Evolutionary conservation across 2,888 invertebrate species (phyloP), one percentile per base, ranked within the genome.

Genomic region (Ophion ventricosus): DNA sequence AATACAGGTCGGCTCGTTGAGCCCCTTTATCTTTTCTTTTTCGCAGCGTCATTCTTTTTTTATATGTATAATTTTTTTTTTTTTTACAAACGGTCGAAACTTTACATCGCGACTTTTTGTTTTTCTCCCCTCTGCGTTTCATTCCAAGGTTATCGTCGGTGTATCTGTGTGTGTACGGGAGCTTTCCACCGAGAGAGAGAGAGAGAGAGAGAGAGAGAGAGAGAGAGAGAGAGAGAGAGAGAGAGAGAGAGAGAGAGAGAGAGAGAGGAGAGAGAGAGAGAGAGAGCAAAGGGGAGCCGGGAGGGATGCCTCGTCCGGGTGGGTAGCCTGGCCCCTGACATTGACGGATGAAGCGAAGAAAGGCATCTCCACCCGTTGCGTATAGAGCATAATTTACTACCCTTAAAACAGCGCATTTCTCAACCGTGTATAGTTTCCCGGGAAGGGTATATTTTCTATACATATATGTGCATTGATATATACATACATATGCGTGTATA

Each of bases 341-440:
- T 89, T 92, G 92, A 92, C 91, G 90, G 88, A 92, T 92, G 91
- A 88, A 90, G 89, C 90, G 84, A 88, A 89, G 90, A 91, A 89
- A 90, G 88, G 86, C 89, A 90, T 89, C 84, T 88, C 67, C 59
- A n/a, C 88, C 67, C 86, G 88, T 90, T 92, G 64, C 49, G 35
- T 92, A 90, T 91, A 88, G 88, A 90, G 90, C 90, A 91, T 92
- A 92, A 92, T 92, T 92, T 91, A 92, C 89, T 87, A 83, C 87
- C 84, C 82, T 77, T 86, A 87, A 82, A 80, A 80, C 59, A 73
- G 59, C 66, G 54, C 73, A 61, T 82, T 77, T 77, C 84, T 76
- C 76, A 66, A 66, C 35, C 17, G 64, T n/a, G 23, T 66, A 61
- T 40, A 72, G 40, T 66, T 66, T 3, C 20, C 8, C n/a, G n/a